Base-by-base conservation (phyloP, 2,888 invertebrate genomes). In the Tinea pellionella region DNA sequence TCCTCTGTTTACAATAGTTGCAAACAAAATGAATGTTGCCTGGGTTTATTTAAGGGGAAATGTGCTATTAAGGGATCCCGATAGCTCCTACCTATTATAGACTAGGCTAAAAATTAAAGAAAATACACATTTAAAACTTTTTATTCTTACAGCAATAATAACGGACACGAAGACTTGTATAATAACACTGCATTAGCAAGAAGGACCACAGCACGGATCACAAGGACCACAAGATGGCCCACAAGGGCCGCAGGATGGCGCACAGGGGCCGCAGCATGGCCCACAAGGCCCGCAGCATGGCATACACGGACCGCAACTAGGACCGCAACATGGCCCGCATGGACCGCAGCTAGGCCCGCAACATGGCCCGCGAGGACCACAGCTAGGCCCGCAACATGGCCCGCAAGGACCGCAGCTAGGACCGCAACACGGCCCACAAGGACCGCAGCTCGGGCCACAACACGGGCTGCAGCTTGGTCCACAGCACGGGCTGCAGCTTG, bases 391-490 rank as follows among this genome's bases (percentile, higher is more conserved):
- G 6, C 24, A 56, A 13, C 57, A 57, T 3, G 42, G 42, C 42
- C 15, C 59, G 15, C 13, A 55, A 6, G 56, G 56, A n/a, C 30
- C 32, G 6, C 41, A 56, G 37, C 32, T 47, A 18, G 65, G 64
- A 13, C 56, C 43, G 29, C 0, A 2, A 7, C 53, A 41, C 1
- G 30, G 56, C 13, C 59, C 29, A 51, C 60, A 51, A 61, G 63
- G 63, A 1, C 61, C 60, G 42, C 63, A 61, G 55, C 60, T 62
- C 6, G 47, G 47, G 11, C 37, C 24, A 8, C 30, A 58, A 12
- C 58, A 57, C 4, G 62, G 63, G 59, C 63, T 65, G 56, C 69
- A 71, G 1, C 61, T 60, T 1, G 68, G 62, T 3, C 73, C 72
- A 63, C 68, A 69, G 60, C 70, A 53, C 9, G 53, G 53, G 7